Evolutionary conservation across 2,113 vertebrate genomes (phyloP).

Genomic region (Phrynocephalus versicolor): DNA sequence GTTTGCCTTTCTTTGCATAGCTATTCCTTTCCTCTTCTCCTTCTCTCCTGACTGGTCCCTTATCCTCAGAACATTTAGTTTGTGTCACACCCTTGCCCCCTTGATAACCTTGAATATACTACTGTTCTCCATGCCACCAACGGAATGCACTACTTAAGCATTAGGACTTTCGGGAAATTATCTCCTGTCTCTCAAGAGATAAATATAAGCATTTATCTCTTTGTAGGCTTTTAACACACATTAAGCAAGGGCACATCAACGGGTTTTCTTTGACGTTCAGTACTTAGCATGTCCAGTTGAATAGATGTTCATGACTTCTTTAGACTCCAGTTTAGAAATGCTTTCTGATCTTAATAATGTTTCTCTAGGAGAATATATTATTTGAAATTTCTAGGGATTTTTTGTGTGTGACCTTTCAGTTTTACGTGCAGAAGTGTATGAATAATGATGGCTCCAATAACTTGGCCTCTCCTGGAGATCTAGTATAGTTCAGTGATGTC

Average conservation of each 20-base stretch:
- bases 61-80: not conserved
- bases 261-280: not conserved
- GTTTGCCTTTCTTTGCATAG: not conserved
- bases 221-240: conserved; percentile 3
- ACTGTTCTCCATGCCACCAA: not conserved
- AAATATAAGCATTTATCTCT: not conserved
- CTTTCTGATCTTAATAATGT: conserved; percentile 1
- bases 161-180: not conserved
- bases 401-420: conserved; percentile 16
- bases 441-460: conserved; percentile 13
- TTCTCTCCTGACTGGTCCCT: not conserved
- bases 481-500: not conserved
- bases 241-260: conserved; percentile 2
- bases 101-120: not conserved
- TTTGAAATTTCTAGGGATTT: conserved; percentile 2
- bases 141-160: not conserved
- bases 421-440: not conserved
- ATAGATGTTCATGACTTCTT: not conserved
- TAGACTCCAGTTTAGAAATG: not conserved
- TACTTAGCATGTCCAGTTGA: not conserved
- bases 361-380: not conserved
- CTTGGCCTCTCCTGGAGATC: not conserved
- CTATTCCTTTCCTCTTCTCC: not conserved
- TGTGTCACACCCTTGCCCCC: not conserved
- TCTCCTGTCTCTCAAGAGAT: not conserved